Evolutionary conservation across 2,797 vertebrate genomes (phyloP), one percentile per base, ranked within the genome.

Genomic region (Leucoraja ocellata): DNA sequence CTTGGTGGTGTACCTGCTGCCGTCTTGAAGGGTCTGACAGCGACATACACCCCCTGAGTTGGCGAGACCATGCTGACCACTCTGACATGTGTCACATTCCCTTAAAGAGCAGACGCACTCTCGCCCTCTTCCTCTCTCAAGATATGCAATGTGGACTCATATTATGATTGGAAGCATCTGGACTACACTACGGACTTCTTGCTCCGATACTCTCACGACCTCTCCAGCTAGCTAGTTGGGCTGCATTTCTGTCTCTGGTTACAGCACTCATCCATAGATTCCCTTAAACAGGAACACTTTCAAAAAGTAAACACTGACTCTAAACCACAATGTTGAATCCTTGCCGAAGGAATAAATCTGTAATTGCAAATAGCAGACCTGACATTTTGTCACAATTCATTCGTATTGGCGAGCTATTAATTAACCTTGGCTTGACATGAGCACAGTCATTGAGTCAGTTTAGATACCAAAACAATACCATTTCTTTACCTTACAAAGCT

Each of bases 1-100:
- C 21, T 18, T 23, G 23, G 71, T 14, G 25, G 71, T n/a, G 36
- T 28, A n/a, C 21, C 36, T 71, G 90, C 90, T n/a, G 71, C 36
- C 76, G 68, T 14, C 71, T 91, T 92, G 90, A 58, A 54, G 71
- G 16, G 46, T 58, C 68, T 74, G 90, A 76, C 90, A 92, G 71
- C 71, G 1, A 3, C 61, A n/a, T 25, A 10, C 28, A 6, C 3
- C n/a, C 11, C 14, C 61, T 21, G 14, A 36, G n/a, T 18, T 3
- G 16, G 32, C 61, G 68, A 36, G 58, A 88, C 63, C 28, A 5
- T 65, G 84, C 61, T 16, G 28, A 8, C 63, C 14, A n/a, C 32
- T 63, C n/a, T 88, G 84, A 68, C 63, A 36, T 36, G n/a, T 88
- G 84, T 68, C 63, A 68, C n/a, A 88, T 36, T 32, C 68, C 16